Conservation (phyloP, 2,888 invertebrate species). For the Cyrtodaria siliqua region DNA sequence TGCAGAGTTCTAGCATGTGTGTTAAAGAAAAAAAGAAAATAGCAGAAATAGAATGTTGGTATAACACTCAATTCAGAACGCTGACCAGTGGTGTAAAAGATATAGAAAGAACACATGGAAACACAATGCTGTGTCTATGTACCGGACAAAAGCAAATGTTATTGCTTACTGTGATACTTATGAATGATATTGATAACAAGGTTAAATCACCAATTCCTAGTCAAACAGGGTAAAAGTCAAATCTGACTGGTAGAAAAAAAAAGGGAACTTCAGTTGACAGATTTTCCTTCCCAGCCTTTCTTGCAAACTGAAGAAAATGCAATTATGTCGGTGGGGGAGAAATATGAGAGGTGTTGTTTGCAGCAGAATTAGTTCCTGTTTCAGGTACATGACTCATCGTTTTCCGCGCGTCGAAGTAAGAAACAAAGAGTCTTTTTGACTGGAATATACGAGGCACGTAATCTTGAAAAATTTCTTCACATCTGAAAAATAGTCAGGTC, state of each 20-base stretch:
- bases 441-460: slow-evolving; percentile 3
- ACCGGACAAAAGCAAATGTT: not conserved
- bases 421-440: not conserved
- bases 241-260: slow-evolving; percentile 16
- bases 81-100: not conserved
- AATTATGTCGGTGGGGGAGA: too few species aligned
- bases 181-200: not conserved
- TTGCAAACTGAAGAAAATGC: too few species aligned
- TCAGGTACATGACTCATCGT: not conserved
- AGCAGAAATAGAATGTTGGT: too few species aligned
- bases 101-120: not conserved
- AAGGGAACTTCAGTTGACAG: not conserved
- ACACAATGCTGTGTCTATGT: slow-evolving; percentile 8
- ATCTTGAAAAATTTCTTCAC: slow-evolving; percentile 10
- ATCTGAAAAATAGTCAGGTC: slow-evolving; percentile 5
- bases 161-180: slow-evolving; percentile 5
- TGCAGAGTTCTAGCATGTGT: too few species aligned
- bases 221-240: slow-evolving; percentile 4
- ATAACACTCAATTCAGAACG: not conserved
- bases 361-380: not conserved
- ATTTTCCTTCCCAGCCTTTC: not conserved
- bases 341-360: too few species aligned
- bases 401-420: not conserved
- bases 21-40: too few species aligned
- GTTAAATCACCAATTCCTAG: slow-evolving; percentile 5